phyloP scores from a whole-genome alignment of 2,797 vertebrate species.

The Periparus ater region DNA sequence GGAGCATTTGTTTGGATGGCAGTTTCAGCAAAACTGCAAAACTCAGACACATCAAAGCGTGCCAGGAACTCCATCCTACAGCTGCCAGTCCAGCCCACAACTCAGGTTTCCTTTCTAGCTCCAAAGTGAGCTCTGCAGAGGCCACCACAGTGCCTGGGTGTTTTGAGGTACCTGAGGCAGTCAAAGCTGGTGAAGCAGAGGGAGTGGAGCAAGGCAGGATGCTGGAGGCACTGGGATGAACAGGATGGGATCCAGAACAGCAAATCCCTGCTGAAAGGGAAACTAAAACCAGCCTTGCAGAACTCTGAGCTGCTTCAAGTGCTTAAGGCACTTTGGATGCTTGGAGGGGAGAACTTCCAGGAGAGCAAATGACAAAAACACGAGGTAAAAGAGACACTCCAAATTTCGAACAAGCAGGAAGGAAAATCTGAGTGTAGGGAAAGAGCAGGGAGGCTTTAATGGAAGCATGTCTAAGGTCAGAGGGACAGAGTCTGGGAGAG shows the following conservation, averaged over 20 bases:
- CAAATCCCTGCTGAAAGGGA: not conserved
- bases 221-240: not conserved
- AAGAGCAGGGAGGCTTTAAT: not conserved
- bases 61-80: not conserved
- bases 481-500: not conserved
- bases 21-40: not conserved
- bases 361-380: not conserved
- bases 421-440: not conserved
- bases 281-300: not conserved
- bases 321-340: not conserved
- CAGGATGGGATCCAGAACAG: not conserved
- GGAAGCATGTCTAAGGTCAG: not conserved
- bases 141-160: not conserved
- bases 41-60: not conserved
- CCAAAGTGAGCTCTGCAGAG: not conserved
- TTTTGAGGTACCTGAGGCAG: not conserved
- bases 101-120: not conserved
- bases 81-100: not conserved
- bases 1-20: not conserved
- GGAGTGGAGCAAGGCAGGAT: not conserved
- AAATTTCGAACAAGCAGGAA: not conserved
- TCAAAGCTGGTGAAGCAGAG: not conserved
- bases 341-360: not conserved
- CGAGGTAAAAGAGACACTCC: not conserved
- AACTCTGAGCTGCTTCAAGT: not conserved